Evolutionary conservation across 1,140 invertebrate species (phyloP), one percentile per base, ranked within the genome.

Genomic region (Sycobia sp.): DNA sequence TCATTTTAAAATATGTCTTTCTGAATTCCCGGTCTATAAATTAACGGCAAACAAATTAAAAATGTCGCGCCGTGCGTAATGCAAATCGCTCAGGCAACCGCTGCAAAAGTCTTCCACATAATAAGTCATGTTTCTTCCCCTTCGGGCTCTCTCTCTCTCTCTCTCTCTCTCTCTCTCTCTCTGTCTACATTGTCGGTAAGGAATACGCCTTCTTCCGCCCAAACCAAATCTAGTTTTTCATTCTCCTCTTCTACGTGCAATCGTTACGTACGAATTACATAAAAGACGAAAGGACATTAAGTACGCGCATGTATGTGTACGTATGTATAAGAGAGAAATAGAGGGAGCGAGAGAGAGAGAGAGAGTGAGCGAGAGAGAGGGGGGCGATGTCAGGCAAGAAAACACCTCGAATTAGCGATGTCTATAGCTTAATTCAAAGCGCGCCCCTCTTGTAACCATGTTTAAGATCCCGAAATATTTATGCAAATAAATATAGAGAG

Each of bases 401-500:
- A n/a, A n/a, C n/a, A n/a, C n/a, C n/a, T n/a, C 1, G 51, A 41
- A 41, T 54, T 41, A 54, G 36, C 13, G 41, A 41, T 27, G 10
- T 22, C 3, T 27, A n/a, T n/a, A 39, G 51, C 22, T 58, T 49
- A 38, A 61, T 61, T 53, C 38, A 34, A 61, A 53, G 38, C 39
- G 18, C 7, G 46, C 54, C 36, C 43, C 16, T 39, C 20, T 18
- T 16, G 27, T 25, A 22, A 0, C 49, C 47, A 61, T n/a, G 53
- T 61, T 61, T 61, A 44, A 53, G 49, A 59, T 59, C 47, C 32
- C 5, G 39, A 36, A 46, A 59, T 59, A 59, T 59, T 50, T 59
- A 41, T 51, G 32, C n/a, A 50, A 32, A 51, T 27, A 49, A n/a
- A n/a, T n/a, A n/a, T n/a, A n/a, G n/a, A n/a, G n/a, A n/a, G n/a